These are phyloP conservation scores for Anoplius nigerrimus DNA, from an alignment of 2,888 invertebrate species.

Conservation along the genomic window DNA sequence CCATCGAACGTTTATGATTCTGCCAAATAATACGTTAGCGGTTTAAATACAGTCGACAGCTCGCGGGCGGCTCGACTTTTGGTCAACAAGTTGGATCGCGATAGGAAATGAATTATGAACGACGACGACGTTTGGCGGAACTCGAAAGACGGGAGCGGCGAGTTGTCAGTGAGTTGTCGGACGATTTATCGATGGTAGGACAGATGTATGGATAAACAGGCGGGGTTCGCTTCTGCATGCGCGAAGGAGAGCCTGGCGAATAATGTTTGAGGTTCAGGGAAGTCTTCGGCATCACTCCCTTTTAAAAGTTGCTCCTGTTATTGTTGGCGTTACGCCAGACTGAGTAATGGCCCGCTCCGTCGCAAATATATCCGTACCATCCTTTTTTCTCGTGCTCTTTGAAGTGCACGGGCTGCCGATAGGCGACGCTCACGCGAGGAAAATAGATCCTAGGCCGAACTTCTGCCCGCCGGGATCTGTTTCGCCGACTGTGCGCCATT, in stretches of 20 bases:
- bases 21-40: no score
- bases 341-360: slow-evolving; percentile 48
- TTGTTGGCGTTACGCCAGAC: slow-evolving; percentile 59
- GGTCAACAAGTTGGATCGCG: no score
- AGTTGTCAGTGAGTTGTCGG: slow-evolving; percentile 14
- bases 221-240: slow-evolving; percentile 19
- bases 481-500: no score
- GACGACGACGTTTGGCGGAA: background rate
- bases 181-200: slow-evolving; percentile 43
- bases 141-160: background rate
- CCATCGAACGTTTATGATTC: no score
- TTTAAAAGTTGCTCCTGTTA: slow-evolving; percentile 61
- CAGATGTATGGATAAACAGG: slow-evolving; percentile 39
- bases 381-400: slow-evolving; percentile 6
- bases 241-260: slow-evolving; percentile 28
- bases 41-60: no score
- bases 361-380: slow-evolving; percentile 55
- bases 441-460: background rate
- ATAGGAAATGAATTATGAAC: no score
- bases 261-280: slow-evolving; percentile 44
- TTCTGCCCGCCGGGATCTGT: no score
- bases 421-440: background rate
- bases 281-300: slow-evolving; percentile 30
- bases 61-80: no score
- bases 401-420: slow-evolving; percentile 1